These are phyloP conservation scores for Simalia tracyae DNA, from an alignment of 2,797 vertebrate genomes.

Conservation along the genomic window DNA sequence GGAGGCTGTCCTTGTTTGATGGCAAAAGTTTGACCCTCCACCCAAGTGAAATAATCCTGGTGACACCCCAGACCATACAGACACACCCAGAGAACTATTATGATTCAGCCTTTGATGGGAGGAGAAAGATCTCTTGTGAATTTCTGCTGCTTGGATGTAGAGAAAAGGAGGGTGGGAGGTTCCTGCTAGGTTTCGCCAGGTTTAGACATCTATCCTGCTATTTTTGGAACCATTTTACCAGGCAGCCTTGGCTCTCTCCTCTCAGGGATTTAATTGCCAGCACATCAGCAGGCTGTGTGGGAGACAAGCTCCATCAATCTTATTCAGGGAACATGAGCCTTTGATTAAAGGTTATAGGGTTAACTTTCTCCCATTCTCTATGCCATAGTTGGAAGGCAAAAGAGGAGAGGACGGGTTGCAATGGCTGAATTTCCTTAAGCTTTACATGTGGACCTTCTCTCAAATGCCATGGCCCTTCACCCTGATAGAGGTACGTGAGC, in stretches of 20 bases:
- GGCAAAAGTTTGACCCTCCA: background rate
- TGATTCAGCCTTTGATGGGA: background rate
- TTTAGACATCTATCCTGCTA: background rate
- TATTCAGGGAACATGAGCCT: conserved; percentile 5
- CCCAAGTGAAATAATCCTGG: background rate
- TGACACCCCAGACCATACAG: background rate
- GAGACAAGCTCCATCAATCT: conserved; percentile 20
- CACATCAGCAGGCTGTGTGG: background rate
- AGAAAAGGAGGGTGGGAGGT: background rate
- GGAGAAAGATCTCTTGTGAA: background rate
- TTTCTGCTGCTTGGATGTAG: background rate
- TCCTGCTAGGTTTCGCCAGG: background rate
- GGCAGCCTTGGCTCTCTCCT: background rate
- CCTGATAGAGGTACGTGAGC: background rate
- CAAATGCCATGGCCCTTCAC: background rate
- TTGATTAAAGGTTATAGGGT: conserved; percentile 20
- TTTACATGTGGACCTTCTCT: background rate
- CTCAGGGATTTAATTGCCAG: background rate
- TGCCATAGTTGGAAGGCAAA: background rate
- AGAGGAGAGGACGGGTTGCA: too few species aligned
- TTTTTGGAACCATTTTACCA: background rate
- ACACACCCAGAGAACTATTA: background rate
- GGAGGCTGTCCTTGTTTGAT: background rate
- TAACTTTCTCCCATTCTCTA: conserved; percentile 1
- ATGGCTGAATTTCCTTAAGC: background rate